Evolutionary conservation across 2,113 vertebrate genomes (phyloP), one percentile per base, ranked within the genome.

Genomic region (Corythornis vintsioides): DNA sequence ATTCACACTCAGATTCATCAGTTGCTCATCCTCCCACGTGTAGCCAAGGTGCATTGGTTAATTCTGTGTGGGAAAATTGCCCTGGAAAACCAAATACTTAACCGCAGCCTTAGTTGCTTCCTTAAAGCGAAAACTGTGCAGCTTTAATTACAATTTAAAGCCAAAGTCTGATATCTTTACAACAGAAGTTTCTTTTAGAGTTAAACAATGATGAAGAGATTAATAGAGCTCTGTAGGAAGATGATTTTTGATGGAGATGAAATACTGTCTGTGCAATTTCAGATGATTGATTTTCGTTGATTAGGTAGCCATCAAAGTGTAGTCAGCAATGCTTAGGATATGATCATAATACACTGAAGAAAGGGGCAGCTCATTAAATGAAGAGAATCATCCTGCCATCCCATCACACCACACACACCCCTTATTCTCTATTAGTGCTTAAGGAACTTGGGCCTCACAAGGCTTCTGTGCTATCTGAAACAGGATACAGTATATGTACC

Each of bases 161-260:
- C 50, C 63, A 24, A 83, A 88, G 53, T 57, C 75, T 83, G 69
- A 33, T 89, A 69, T 89, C 71, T 87, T 89, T 80, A 45, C 65
- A 92, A 64, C 73, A 91, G 75, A 89, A 89, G 75, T 89, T 95
- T 94, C 65, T 73, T 94, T 88, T 91, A 88, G 78, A 89, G 76
- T 91, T 96, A 89, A 95, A 96, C 92, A 92, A 89, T 76, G 90
- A 94, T 91, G 88, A 92, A 88, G 93, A 92, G 90, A 95, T 96
- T 94, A 96, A 87, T 89, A 38, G 40, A 93, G 76, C 84, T 96
- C 90, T 6, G 16, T 91, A 83, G 88, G 88, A 94, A 92, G 89
- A 59, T 11, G 86, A 65, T 83, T 93, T 95, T 86, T 95, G 92
- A 86, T 92, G 73, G 79, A 94, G 92, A 86, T 93, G 72, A 96